phyloP scores from a whole-genome alignment of 2,797 vertebrate species.

The Emys orbicularis region DNA sequence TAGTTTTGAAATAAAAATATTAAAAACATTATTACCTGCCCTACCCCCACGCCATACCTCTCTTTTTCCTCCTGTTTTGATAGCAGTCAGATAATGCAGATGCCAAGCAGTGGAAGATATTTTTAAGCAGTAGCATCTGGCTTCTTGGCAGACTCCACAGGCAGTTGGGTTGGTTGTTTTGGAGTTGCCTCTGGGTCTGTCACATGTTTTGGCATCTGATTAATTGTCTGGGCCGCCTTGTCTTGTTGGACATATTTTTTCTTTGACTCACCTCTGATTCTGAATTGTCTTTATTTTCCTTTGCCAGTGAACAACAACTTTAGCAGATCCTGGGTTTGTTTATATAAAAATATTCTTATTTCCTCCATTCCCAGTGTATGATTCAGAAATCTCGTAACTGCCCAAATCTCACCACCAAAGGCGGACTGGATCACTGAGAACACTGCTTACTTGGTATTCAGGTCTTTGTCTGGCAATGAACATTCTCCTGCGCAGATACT shows the following conservation, averaged over 20 bases:
- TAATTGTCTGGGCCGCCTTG: constrained; percentile 78
- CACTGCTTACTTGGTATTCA: constrained; percentile 26
- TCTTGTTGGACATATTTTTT: constrained; percentile 76
- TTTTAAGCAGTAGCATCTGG: constrained; percentile 88
- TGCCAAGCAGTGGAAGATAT: constrained; percentile 85
- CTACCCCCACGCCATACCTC: constrained; percentile 13
- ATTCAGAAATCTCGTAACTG: constrained; percentile 51
- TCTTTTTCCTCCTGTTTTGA: constrained; percentile 75
- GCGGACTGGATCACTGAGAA: constrained; percentile 17
- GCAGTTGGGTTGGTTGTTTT: constrained; percentile 83
- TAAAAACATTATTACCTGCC: constrained; percentile 68
- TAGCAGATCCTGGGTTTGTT: constrained; percentile 58
- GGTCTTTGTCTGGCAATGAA: constrained; percentile 22
- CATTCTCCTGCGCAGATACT: not conserved
- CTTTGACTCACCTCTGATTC: constrained; percentile 75
- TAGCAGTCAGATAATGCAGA: constrained; percentile 78
- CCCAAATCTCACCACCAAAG: constrained; percentile 23
- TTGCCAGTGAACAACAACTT: constrained; percentile 68
- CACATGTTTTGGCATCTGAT: constrained; percentile 83
- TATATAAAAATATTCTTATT: constrained; percentile 48
- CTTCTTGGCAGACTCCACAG: constrained; percentile 83
- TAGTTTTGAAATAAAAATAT: constrained; percentile 67
- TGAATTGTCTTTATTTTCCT: constrained; percentile 71
- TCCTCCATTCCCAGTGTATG: not conserved
- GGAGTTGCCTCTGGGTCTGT: constrained; percentile 85